Evolutionary conservation across 1,140 invertebrate species (phyloP), one percentile per base, ranked within the genome.

Genomic region (Dinoponera quadriceps): DNA sequence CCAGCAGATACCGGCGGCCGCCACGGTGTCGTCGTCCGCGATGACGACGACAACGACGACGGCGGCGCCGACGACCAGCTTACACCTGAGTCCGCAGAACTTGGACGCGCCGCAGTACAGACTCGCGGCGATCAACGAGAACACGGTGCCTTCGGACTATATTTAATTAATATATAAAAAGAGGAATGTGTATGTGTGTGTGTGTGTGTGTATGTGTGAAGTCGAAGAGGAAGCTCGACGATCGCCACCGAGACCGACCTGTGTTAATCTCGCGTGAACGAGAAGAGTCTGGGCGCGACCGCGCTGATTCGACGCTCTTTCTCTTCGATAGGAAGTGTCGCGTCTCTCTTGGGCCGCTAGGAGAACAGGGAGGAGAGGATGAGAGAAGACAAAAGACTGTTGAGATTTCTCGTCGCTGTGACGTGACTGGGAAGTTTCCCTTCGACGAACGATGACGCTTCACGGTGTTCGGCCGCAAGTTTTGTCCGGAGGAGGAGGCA

Each of bases 71-170:
- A 71, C 74, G 27, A 86, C 89, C 27, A 90, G 77, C 72, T 83
- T 91, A 1, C 89, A 91, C 44, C 27, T 94, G 88, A 94, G 93
- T 92, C 81, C 80, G 60, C 88, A 91, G 77, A 90, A 81, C 29
- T 71, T 90, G 83, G 89, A 91, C 59, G 84, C 86, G 63, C 94
- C 91, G 86, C 95, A 91, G 57, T 94, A 95, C 75, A 93, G 95
- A 78, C 92, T 96, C 72, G 95, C 96, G n/a, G 95, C 96, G 60
- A 96, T 96, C 77, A 96, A 96, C 91, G 96, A 96, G 92, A 94
- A 92, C 49, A 95, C 95, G 48, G 94, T 95, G 66, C 96, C 96
- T 82, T 96, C 96, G 78, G 96, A 96, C 88, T 96, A 96, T 92
- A 96, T 96, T 90, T 44, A 44, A 44, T 11, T 44, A 44, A 44